Percentiles rank a stretch among this genome's conserved stretches.
These are phyloP conservation scores for Oxystoma pomonae DNA, from an alignment of 2,888 invertebrate species.

Conservation along the genomic window DNA sequence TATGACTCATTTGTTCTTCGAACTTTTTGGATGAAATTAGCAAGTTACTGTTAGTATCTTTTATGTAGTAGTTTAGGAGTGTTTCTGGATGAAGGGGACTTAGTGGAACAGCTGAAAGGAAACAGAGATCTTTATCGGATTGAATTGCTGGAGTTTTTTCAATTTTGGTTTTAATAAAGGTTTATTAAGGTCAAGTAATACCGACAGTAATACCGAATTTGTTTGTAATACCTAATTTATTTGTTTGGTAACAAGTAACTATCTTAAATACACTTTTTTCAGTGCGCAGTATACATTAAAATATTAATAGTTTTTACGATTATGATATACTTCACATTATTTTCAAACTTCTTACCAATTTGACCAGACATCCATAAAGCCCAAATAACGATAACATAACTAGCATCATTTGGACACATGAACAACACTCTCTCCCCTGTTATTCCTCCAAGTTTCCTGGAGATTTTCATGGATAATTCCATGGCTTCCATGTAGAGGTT, in stretches of 20 bases:
- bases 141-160: too few relatives aligned
- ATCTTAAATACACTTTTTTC: too few relatives aligned
- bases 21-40: constrained; percentile 64
- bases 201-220: too few relatives aligned
- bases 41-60: constrained; percentile 64
- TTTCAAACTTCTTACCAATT: constrained; percentile 57
- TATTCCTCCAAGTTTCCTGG: constrained; percentile 53
- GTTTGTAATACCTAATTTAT: too few relatives aligned
- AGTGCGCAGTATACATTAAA: too few relatives aligned
- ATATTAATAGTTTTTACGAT: too few relatives aligned
- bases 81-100: constrained; percentile 66
- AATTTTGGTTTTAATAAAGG: too few relatives aligned
- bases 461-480: constrained; percentile 60
- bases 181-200: too few relatives aligned
- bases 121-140: background rate
- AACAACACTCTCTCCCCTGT: constrained; percentile 64
- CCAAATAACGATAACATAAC: constrained; percentile 77
- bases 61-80: constrained; percentile 70
- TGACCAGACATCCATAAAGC: constrained; percentile 88
- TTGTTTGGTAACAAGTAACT: too few relatives aligned
- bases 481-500: constrained; percentile 63
- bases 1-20: constrained; percentile 55
- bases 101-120: constrained; percentile 68
- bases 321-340: constrained; percentile 1
- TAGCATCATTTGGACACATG: constrained; percentile 74